A percentile compares a stretch with the other conserved stretches of the same genome.
These are phyloP conservation scores for Eulemur macaco DNA, from an alignment of 2,113 vertebrate species.

Conservation along the genomic window DNA sequence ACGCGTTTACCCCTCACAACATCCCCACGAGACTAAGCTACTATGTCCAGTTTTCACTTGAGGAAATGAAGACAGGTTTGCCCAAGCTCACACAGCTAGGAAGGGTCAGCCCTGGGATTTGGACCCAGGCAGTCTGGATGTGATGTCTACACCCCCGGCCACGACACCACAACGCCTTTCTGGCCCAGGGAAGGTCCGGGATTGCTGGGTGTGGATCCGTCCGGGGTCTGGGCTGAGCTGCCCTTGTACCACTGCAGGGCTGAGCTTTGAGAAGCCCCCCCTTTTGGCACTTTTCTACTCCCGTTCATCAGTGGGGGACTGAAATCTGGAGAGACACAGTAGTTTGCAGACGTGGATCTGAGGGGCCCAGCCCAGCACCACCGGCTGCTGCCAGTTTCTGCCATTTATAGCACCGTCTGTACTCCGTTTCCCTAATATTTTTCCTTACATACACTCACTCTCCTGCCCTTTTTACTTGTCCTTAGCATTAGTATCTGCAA, in stretches of 20 bases:
- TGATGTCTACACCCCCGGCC: rapidly evolving
- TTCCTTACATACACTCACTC: rapidly evolving
- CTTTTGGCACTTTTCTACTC: too few relatives aligned
- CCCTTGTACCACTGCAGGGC: rapidly evolving
- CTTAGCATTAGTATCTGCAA: not conserved
- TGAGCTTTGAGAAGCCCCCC: not conserved
- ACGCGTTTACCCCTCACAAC: not conserved
- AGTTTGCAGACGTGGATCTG: not conserved
- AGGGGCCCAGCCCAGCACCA: rapidly evolving
- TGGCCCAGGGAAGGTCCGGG: not conserved
- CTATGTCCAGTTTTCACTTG: not conserved
- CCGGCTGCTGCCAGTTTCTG: not conserved
- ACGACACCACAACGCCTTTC: too few relatives aligned
- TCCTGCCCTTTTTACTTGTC: not conserved
- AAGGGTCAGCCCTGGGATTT: not conserved
- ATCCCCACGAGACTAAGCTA: rapidly evolving
- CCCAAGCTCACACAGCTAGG: not conserved
- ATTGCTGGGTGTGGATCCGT: rapidly evolving
- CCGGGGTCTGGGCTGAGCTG: not conserved
- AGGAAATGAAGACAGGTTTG: not conserved
- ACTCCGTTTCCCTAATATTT: rapidly evolving
- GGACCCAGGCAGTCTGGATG: not conserved
- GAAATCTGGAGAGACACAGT: not conserved
- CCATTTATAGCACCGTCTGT: rapidly evolving
- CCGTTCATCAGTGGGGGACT: rapidly evolving